A percentile compares a stretch with the other conserved stretches of the same genome.
phyloP scores from a whole-genome alignment of 2,113 vertebrate genomes.

The Bambusicola thoracicus region DNA sequence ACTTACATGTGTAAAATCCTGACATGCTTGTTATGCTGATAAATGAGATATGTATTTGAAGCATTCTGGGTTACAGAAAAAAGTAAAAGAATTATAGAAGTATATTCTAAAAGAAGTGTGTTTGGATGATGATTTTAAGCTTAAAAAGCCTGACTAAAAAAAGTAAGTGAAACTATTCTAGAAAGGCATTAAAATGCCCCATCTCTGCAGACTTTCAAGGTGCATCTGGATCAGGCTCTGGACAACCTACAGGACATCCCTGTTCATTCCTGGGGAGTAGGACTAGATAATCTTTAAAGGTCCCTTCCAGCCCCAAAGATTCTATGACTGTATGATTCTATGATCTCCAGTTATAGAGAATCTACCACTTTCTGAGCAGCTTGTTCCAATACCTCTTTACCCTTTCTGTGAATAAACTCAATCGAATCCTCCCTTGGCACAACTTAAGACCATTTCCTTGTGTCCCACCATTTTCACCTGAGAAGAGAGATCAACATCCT shows the following conservation, averaged over 20 bases:
- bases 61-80: background rate
- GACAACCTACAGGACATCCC: too few species aligned
- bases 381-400: background rate
- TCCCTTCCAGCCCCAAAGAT: too few species aligned
- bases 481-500: background rate
- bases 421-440: background rate
- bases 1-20: background rate
- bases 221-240: too few species aligned
- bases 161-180: background rate
- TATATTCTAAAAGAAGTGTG: background rate
- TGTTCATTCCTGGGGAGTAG: too few species aligned
- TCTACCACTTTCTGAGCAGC: background rate
- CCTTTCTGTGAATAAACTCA: background rate
- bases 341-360: background rate
- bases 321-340: too few species aligned
- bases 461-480: background rate
- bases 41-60: background rate
- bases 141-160: background rate
- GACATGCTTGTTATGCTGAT: background rate
- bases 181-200: background rate
- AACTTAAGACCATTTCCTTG: background rate
- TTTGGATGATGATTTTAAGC: background rate
- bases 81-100: too few species aligned
- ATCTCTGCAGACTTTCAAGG: too few species aligned
- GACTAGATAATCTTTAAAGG: too few species aligned